Evolutionary conservation across 53 echinoderm and acorn worm genomes (phyloP).

Genomic region (Mesocentrotus franciscanus): DNA sequence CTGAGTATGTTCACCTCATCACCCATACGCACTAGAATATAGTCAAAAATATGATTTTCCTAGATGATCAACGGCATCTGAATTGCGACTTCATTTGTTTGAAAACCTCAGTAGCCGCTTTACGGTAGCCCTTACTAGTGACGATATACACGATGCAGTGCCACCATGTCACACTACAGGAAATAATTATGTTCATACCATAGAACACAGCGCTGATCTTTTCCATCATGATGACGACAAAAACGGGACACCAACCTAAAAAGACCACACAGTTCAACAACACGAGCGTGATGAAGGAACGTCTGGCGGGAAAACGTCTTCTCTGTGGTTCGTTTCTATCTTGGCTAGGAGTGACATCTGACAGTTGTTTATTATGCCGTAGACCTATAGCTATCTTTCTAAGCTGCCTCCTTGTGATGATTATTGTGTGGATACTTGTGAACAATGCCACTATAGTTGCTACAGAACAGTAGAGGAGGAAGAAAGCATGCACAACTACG

Average conservation of each 20-base stretch:
- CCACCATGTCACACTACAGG: not conserved
- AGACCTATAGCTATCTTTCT: not conserved
- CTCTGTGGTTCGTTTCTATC: not conserved
- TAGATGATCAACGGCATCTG: not conserved
- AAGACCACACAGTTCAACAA: not conserved
- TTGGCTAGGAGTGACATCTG: not conserved
- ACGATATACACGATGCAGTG: conserved; percentile 26
- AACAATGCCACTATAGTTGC: not conserved
- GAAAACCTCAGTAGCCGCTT: not conserved
- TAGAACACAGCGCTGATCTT: no score
- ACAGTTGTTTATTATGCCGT: not conserved
- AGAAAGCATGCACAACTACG: not conserved
- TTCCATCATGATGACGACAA: not conserved
- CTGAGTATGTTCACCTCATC: no score
- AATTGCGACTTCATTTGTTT: not conserved
- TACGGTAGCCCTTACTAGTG: not conserved
- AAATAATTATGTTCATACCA: not conserved
- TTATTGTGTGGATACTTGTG: not conserved
- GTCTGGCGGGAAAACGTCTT: not conserved
- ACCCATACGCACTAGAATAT: no score
- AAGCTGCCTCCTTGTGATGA: not conserved
- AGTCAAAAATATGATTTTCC: no score
- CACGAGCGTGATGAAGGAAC: not conserved
- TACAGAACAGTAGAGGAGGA: not conserved
- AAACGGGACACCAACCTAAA: not conserved